Conservation (phyloP, 2,797 vertebrate genomes). For the Chelmon rostratus region DNA sequence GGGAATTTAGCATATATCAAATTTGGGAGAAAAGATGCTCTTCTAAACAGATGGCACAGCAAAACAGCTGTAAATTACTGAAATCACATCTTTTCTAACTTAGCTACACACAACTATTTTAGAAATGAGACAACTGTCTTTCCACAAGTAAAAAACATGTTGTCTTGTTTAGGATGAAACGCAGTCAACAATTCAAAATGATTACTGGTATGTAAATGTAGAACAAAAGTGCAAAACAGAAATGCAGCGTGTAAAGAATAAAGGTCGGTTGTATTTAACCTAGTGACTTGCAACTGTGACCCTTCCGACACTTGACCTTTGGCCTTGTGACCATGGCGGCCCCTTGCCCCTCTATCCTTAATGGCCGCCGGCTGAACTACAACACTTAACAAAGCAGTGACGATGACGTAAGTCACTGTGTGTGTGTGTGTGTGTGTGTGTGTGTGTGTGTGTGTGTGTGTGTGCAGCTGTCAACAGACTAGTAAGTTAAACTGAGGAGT, state of each 20-base stretch:
- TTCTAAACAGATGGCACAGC: neutral
- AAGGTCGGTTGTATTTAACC: constrained; percentile 53
- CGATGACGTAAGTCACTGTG: constrained; percentile 31
- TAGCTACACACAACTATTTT: constrained; percentile 3
- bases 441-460: constrained; percentile 18
- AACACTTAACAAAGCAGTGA: constrained; percentile 45
- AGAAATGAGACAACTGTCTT: neutral
- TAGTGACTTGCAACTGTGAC: constrained; percentile 47
- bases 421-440: constrained; percentile 22
- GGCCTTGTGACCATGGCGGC: constrained; percentile 50
- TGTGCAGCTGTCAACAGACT: constrained; percentile 17
- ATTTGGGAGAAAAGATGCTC: neutral
- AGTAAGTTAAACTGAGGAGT: constrained; percentile 21
- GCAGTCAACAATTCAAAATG: neutral
- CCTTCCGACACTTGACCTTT: constrained; percentile 68
- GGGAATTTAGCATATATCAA: neutral
- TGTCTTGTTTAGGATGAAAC: neutral
- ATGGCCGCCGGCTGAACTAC: constrained; percentile 37
- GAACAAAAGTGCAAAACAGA: constrained; percentile 14
- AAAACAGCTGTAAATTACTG: constrained; percentile 1
- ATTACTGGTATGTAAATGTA: neutral
- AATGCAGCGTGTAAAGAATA: constrained; percentile 21
- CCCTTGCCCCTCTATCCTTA: constrained; percentile 43
- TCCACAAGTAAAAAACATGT: constrained; percentile 4
- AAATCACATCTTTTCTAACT: constrained; percentile 7